These are phyloP conservation scores for Penaeus vannamei DNA, from an alignment of 1,140 invertebrate species.

Conservation along the genomic window DNA sequence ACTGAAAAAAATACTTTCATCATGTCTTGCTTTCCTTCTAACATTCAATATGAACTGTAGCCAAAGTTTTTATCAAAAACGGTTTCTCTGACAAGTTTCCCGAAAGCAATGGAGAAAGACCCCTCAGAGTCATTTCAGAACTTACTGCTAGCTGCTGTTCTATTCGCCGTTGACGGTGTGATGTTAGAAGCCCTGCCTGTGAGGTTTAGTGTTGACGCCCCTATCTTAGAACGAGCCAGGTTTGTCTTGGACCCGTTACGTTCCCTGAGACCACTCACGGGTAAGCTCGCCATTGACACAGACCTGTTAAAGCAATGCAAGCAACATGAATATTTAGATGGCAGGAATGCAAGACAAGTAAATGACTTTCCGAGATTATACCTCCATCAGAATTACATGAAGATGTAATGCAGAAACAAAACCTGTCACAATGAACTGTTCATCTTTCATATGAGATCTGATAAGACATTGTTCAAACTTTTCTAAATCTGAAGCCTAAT, in stretches of 20 bases:
- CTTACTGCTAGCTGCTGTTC: too few relatives aligned
- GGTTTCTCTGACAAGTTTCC: too few relatives aligned
- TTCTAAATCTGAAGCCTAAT: too few relatives aligned
- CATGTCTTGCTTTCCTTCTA: too few relatives aligned
- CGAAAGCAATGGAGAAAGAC: too few relatives aligned
- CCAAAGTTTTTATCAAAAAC: too few relatives aligned
- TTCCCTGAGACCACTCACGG: not conserved
- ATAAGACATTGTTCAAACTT: too few relatives aligned
- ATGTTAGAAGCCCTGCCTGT: constrained; percentile 58
- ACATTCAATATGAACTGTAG: too few relatives aligned
- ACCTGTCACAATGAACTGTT: too few relatives aligned
- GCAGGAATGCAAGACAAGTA: not conserved
- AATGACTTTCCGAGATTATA: not conserved
- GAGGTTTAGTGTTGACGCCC: constrained; percentile 51
- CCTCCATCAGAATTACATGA: not conserved
- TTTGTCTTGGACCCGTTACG: constrained; percentile 10
- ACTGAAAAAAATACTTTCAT: too few relatives aligned
- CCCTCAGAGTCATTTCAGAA: not conserved
- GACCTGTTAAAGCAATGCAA: constrained; percentile 37
- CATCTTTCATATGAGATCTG: too few relatives aligned
- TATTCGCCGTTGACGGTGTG: constrained; percentile 22
- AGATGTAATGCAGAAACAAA: not conserved
- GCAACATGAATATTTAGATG: too few relatives aligned
- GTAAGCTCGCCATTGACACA: constrained; percentile 57
- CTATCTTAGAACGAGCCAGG: constrained; percentile 31